phyloP scores from a whole-genome alignment of 2,113 vertebrate genomes.

The Theristicus caerulescens region DNA sequence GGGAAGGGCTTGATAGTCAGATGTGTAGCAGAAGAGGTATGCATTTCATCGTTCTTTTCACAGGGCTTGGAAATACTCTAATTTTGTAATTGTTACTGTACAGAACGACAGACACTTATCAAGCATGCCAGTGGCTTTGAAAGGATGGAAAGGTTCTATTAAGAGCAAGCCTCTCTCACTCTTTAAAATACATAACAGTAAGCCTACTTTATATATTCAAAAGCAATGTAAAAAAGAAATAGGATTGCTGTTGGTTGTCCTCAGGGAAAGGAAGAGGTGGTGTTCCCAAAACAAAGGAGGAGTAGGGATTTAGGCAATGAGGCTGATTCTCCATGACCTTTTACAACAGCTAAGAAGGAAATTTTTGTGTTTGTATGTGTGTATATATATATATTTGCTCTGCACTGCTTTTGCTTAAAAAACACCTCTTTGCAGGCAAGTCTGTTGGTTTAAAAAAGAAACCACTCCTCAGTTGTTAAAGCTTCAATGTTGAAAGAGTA shows the following conservation, averaged over 20 bases:
- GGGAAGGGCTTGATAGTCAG: background rate
- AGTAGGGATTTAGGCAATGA: background rate
- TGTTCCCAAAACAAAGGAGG: background rate
- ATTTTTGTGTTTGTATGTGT: background rate
- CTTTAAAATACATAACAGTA: slow-evolving; percentile 11
- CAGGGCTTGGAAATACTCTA: slow-evolving; percentile 12
- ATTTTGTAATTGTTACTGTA: slow-evolving; percentile 29
- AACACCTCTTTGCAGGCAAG: background rate
- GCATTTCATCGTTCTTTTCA: background rate
- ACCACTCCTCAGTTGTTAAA: background rate
- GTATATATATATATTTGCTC: background rate
- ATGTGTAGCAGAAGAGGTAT: background rate
- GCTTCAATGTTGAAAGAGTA: background rate
- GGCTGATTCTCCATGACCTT: background rate
- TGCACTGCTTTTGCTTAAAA: background rate
- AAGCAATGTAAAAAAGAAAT: background rate
- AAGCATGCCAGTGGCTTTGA: slow-evolving; percentile 4
- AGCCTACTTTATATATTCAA: slow-evolving; percentile 20
- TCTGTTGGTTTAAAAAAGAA: background rate
- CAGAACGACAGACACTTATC: slow-evolving; percentile 2
- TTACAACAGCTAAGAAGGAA: background rate
- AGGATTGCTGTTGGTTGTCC: background rate
- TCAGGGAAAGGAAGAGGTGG: background rate
- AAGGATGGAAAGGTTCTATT: slow-evolving; percentile 35
- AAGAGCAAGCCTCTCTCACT: background rate